A percentile compares a stretch with the other conserved stretches of the same genome.
These are phyloP conservation scores for Trimorus sp. DNA, from an alignment of 2,888 invertebrate genomes.

Conservation along the genomic window DNA sequence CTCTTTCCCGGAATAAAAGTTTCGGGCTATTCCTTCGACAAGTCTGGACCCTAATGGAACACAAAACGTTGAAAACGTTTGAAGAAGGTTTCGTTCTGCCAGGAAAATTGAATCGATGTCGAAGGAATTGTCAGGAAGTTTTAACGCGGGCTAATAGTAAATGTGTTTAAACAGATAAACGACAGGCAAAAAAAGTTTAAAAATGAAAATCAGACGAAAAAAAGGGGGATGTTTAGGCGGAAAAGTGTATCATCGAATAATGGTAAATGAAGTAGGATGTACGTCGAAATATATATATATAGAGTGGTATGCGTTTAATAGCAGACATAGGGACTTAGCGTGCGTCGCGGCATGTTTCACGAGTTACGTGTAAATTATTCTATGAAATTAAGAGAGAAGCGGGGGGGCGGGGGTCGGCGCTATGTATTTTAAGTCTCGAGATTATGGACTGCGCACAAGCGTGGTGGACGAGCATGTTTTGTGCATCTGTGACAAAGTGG, in stretches of 20 bases:
- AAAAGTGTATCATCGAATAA: constrained; percentile 56
- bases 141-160: not conserved
- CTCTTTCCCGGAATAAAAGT: not conserved
- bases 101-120: too few species aligned
- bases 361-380: constrained; percentile 58
- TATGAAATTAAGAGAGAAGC: constrained; percentile 33
- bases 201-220: not conserved
- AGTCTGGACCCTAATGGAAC: too few species aligned
- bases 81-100: too few species aligned
- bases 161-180: constrained; percentile 14
- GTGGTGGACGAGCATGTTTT: constrained; percentile 55
- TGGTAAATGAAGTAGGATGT: constrained; percentile 48
- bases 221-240: constrained; percentile 11
- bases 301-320: constrained; percentile 45
- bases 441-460: constrained; percentile 64
- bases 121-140: too few species aligned
- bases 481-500: constrained; percentile 60
- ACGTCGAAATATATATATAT: constrained; percentile 37
- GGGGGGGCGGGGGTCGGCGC: constrained; percentile 25
- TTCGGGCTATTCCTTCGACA: too few species aligned
- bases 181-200: constrained; percentile 15
- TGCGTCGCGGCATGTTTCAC: constrained; percentile 45
- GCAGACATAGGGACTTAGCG: constrained; percentile 50
- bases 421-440: constrained; percentile 62
- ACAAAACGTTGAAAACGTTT: too few species aligned